Conservation (phyloP, 2,797 vertebrate species). For the Falco berigora region DNA sequence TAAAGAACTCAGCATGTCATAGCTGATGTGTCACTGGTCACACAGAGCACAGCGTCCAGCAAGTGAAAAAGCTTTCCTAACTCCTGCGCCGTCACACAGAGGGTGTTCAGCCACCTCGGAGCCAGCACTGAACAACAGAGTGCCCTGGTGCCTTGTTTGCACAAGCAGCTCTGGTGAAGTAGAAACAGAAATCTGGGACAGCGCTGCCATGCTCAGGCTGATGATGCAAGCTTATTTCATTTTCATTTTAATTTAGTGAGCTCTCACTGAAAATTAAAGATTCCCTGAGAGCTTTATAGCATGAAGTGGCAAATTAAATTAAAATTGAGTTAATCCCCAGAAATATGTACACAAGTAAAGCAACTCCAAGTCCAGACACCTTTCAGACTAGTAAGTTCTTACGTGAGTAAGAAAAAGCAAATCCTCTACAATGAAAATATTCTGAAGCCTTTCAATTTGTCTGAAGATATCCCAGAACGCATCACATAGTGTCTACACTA, state of each 20-base stretch:
- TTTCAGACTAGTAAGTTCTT: neutral
- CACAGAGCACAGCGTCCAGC: neutral
- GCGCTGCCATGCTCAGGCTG: neutral
- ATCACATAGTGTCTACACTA: neutral
- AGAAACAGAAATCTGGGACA: neutral
- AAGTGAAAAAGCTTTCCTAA: neutral
- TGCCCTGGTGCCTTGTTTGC: neutral
- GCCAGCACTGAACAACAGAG: neutral
- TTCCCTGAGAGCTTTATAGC: conserved; percentile 17
- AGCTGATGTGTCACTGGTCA: neutral
- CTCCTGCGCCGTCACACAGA: neutral
- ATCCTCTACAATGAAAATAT: neutral
- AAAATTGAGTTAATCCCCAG: conserved; percentile 37
- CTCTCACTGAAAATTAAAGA: conserved; percentile 17
- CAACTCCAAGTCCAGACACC: neutral
- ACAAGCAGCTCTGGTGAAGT: neutral
- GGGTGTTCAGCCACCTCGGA: neutral
- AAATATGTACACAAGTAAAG: conserved; percentile 23
- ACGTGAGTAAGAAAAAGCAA: neutral
- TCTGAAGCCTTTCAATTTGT: neutral
- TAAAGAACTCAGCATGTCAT: neutral
- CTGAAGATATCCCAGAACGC: conserved; percentile 3
- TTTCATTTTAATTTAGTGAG: conserved; percentile 44
- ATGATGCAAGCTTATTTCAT: neutral
- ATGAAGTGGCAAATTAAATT: conserved; percentile 41